Evolutionary conservation across 1,140 invertebrate species (phyloP), one percentile per base, ranked within the genome.

Genomic region (Uloborus diversus): DNA sequence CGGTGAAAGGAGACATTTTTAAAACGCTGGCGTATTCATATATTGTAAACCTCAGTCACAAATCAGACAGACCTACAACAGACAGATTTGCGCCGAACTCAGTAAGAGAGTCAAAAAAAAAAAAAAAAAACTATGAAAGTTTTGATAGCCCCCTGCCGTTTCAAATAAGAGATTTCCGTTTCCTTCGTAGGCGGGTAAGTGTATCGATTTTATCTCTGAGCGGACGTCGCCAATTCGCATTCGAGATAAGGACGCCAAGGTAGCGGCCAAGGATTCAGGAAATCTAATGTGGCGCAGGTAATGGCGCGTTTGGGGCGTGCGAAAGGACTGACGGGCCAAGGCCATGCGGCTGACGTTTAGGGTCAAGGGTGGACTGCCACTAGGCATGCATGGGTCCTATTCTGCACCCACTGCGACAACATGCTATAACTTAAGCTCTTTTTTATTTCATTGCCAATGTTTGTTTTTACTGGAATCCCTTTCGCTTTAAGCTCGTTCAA

Each of bases 261-360:
- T 2, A 47, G 33, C n/a, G 3, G 23, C 11, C 20, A 14, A 49
- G 28, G 66, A 51, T 64, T 49, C 57, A 75, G 59, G 71, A 78
- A 78, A 65, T n/a, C n/a, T 66, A 61, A 59, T 69, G 65, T 62
- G 35, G 51, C 64, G n/a, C 65, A 68, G 76, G 64, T 68, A 68
- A 69, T 79, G 64, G 65, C 35, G 64, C 30, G 64, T 69, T 17
- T 27, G 76, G 76, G 76, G 76, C 76, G 76, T 79, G 76, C 56
- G 76, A 79, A 79, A 79, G 64, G 42, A 79, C 76, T 68, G 25
- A 51, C 68, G 76, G 76, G 76, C 76, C 76, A 79, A 79, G 76
- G 76, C 51, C 76, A 69, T 7, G 25, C 35, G 47, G 47, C 27
- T 37, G 49, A 51, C 47, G 75, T 28, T 25, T 17, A 9, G 28